Conservation (phyloP, 2,797 vertebrate species). For the Arrhamphus sclerolepis region DNA sequence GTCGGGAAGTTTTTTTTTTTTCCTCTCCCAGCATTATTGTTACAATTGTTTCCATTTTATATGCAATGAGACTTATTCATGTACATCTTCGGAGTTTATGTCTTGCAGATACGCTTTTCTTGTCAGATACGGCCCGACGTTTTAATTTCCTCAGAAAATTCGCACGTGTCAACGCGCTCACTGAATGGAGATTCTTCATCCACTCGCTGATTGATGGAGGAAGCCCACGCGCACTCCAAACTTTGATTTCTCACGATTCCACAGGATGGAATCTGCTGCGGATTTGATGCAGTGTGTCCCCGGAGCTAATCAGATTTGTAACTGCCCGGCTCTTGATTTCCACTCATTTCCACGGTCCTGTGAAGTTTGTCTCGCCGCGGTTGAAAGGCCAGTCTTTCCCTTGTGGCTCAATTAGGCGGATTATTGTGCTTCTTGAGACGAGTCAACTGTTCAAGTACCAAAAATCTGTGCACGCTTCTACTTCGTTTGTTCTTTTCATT, state of each 20-base stretch:
- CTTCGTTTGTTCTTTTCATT: background rate
- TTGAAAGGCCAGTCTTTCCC: constrained; percentile 86
- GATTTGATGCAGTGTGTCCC: constrained; percentile 83
- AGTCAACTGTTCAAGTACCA: constrained; percentile 82
- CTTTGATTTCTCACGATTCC: constrained; percentile 75
- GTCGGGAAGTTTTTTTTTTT: too few relatives aligned
- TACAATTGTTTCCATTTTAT: too few relatives aligned
- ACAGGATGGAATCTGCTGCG: constrained; percentile 67
- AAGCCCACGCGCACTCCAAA: too few relatives aligned
- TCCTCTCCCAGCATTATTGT: too few relatives aligned
- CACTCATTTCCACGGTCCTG: constrained; percentile 70
- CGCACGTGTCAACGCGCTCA: too few relatives aligned
- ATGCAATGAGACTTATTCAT: too few relatives aligned
- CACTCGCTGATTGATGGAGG: too few relatives aligned
- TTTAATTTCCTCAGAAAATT: too few relatives aligned
- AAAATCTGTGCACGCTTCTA: constrained; percentile 51
- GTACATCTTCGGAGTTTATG: too few relatives aligned
- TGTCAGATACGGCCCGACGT: too few relatives aligned
- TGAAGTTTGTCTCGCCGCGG: constrained; percentile 78
- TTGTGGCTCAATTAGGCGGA: constrained; percentile 96
- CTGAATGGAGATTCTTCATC: background rate
- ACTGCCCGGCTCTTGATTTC: constrained; percentile 63
- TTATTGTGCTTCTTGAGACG: constrained; percentile 92
- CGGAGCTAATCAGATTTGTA: constrained; percentile 82
- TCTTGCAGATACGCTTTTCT: too few relatives aligned